These are phyloP conservation scores for Caenorhabditis tropicalis DNA, from an alignment of 1,140 invertebrate genomes.

Conservation along the genomic window DNA sequence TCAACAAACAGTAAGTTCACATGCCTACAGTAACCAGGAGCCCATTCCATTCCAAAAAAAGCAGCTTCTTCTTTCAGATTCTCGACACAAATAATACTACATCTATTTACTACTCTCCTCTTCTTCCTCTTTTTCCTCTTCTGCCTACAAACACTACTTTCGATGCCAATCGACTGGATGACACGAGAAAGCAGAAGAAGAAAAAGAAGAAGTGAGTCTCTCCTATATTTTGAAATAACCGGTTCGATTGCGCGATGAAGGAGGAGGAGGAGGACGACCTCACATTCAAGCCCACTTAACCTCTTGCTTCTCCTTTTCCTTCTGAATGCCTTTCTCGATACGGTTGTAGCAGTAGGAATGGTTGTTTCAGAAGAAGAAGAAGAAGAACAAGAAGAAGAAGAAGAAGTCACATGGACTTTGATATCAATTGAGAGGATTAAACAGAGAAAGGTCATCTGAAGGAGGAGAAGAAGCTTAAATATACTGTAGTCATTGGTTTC, in stretches of 20 bases:
- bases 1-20: too few species aligned
- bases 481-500: too few species aligned
- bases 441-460: too few species aligned
- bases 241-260: conserved; percentile 43
- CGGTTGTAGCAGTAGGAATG: neutral
- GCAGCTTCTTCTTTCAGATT: neutral
- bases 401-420: too few species aligned
- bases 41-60: neutral
- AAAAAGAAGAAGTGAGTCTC: neutral
- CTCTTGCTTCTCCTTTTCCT: neutral
- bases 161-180: conserved; percentile 15
- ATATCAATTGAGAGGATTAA: too few species aligned
- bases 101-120: conserved; percentile 4
- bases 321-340: neutral
- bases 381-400: too few species aligned
- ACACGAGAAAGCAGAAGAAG: neutral
- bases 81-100: neutral
- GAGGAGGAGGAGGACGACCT: neutral
- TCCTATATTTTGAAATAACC: conserved; percentile 9
- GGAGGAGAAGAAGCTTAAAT: too few species aligned
- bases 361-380: too few species aligned
- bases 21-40: too few species aligned
- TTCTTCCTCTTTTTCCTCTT: neutral
- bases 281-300: conserved; percentile 40
- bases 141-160: neutral